Evolutionary conservation across 2,888 invertebrate genomes (phyloP).

Genomic region (Torymus auratus): DNA sequence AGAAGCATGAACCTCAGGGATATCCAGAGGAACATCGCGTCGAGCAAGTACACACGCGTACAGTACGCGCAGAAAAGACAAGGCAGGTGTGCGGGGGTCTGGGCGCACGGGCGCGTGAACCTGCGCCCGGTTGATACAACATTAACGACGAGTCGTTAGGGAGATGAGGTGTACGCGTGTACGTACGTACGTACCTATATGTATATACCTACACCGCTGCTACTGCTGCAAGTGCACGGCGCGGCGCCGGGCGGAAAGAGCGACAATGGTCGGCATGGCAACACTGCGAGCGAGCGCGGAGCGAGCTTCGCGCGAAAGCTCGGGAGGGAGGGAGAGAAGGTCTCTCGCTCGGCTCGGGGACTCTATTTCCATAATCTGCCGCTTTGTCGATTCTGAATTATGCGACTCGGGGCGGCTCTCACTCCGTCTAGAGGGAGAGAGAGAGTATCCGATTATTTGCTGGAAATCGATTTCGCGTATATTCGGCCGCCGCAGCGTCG

Average conservation of each 20-base stretch:
- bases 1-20: too few relatives aligned
- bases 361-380: slow-evolving; percentile 77
- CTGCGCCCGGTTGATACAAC: slow-evolving; percentile 70
- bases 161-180: slow-evolving; percentile 67
- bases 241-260: slow-evolving; percentile 46
- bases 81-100: not conserved
- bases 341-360: slow-evolving; percentile 61
- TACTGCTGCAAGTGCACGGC: slow-evolving; percentile 52
- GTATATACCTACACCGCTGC: not conserved
- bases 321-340: slow-evolving; percentile 57
- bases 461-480: slow-evolving; percentile 75
- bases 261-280: slow-evolving; percentile 74
- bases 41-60: too few relatives aligned
- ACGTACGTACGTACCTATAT: not conserved
- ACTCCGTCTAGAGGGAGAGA: slow-evolving; percentile 31
- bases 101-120: slow-evolving; percentile 17
- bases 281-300: slow-evolving; percentile 67
- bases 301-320: slow-evolving; percentile 59
- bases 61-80: not conserved
- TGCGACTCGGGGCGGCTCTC: slow-evolving; percentile 61
- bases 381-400: slow-evolving; percentile 77
- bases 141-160: slow-evolving; percentile 75
- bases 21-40: too few relatives aligned
- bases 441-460: slow-evolving; percentile 76
- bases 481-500: slow-evolving; percentile 64